phyloP scores from a whole-genome alignment of 2,113 vertebrate species.

The Gambusia holbrooki region DNA sequence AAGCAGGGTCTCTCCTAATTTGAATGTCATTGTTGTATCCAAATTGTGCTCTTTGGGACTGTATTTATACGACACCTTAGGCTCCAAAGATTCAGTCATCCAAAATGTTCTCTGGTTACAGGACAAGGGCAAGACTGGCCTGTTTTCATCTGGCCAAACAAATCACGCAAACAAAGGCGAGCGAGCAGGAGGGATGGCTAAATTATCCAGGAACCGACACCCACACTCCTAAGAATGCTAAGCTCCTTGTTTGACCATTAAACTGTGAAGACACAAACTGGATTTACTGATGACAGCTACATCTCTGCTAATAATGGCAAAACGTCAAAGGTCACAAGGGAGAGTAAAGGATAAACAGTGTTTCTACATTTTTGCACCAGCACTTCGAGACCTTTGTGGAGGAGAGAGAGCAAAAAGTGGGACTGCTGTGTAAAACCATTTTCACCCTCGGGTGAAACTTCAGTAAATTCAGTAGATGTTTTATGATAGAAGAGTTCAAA shows the following conservation, averaged over 20 bases:
- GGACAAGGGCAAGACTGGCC: constrained; percentile 29
- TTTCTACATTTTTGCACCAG: constrained; percentile 51
- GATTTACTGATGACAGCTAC: constrained; percentile 55
- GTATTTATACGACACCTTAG: constrained; percentile 16
- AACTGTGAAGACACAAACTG: constrained; percentile 30
- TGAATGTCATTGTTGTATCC: background rate
- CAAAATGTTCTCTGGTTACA: constrained; percentile 29
- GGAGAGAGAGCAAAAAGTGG: constrained; percentile 36
- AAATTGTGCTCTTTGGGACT: constrained; percentile 4
- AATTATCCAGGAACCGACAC: constrained; percentile 46
- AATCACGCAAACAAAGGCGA: constrained; percentile 41
- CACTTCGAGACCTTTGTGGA: background rate
- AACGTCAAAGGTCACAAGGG: constrained; percentile 50
- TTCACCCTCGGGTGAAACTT: too few relatives aligned
- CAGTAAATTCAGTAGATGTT: background rate
- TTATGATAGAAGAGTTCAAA: background rate
- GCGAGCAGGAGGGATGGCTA: constrained; percentile 43
- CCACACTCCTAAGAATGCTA: constrained; percentile 51
- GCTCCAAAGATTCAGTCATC: constrained; percentile 26
- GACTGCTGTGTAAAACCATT: constrained; percentile 12
- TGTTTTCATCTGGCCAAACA: constrained; percentile 53
- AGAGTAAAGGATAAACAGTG: constrained; percentile 35
- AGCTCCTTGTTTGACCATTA: constrained; percentile 32
- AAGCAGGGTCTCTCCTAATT: background rate
- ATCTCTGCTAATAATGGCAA: constrained; percentile 42